Conservation (phyloP, 1,140 invertebrate species). For the Drosophila erecta region DNA sequence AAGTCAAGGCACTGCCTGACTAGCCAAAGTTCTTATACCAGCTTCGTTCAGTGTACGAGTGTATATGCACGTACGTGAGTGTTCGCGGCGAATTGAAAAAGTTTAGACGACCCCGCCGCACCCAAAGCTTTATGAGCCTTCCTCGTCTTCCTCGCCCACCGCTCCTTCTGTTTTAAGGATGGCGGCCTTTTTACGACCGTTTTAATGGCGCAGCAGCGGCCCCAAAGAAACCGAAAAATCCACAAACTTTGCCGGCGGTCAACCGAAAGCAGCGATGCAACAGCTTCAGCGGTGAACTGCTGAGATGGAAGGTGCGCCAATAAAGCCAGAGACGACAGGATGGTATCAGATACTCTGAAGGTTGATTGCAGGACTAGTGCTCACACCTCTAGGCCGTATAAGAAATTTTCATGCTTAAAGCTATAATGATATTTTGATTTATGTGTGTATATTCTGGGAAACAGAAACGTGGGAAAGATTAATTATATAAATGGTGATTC, state of each 20-base stretch:
- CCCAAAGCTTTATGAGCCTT: constrained; percentile 73
- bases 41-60: constrained; percentile 10
- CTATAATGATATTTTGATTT: too few species aligned
- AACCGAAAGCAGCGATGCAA: constrained; percentile 37
- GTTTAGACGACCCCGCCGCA: constrained; percentile 54
- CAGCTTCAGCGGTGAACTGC: constrained; percentile 19
- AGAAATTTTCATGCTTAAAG: too few species aligned
- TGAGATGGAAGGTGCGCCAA: constrained; percentile 8
- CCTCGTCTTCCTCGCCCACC: constrained; percentile 23
- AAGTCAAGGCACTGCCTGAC: constrained; percentile 63
- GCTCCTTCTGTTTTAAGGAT: constrained; percentile 14
- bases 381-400: too few species aligned
- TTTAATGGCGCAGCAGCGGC: constrained; percentile 67
- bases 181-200: constrained; percentile 67
- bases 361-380: not conserved
- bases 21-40: constrained; percentile 48
- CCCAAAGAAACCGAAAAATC: constrained; percentile 18
- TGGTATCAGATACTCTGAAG: not conserved
- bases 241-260: constrained; percentile 70
- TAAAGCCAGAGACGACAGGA: not conserved
- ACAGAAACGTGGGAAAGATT: too few species aligned
- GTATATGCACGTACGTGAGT: constrained; percentile 11
- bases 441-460: too few species aligned
- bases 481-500: too few species aligned
- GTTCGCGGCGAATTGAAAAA: constrained; percentile 73